Evolutionary conservation across 2,888 invertebrate species (phyloP), one percentile per base, ranked within the genome.

Genomic region (Parapristionchus giblindavisi): DNA sequence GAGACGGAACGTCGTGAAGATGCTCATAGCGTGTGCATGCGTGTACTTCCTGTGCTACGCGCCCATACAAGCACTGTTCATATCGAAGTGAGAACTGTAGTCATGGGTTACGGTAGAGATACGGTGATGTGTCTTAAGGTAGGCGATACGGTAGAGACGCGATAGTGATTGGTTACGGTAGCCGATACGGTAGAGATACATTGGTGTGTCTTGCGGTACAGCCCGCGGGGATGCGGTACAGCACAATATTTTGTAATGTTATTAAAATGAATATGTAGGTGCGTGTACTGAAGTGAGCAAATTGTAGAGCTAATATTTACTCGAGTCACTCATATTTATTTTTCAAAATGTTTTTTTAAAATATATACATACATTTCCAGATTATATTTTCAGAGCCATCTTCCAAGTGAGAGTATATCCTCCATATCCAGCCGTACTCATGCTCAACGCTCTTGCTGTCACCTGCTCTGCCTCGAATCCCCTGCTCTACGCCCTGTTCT

Each of bases 31-130:
- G 6, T 89, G 90, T 80, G 89, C 90, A 1, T 79, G 79, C 63
- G 87, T 90, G 5, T 90, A 90, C 82, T 89, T 89, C 77, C 75
- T 89, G 56, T 90, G 90, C 80, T 90, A 90, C 82, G 89, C 89
- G 5, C 90, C 90, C 0, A 88, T 88, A 6, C 90, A 90, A 81
- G 84, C 83, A 38, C 79, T 87, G 48, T 87, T 87, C 77, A 71
- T 87, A 1, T 80, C 84, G 58, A 85, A 81, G 86, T 85, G 63
- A 63, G 60, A n/a, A n/a, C n/a, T n/a, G n/a, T n/a, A n/a, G n/a
- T n/a, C n/a, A n/a, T n/a, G n/a, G n/a, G n/a, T n/a, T n/a, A n/a
- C n/a, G n/a, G n/a, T n/a, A n/a, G n/a, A n/a, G n/a, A n/a, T n/a
- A n/a, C n/a, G n/a, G n/a, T n/a, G n/a, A n/a, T n/a, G n/a, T n/a